Evolutionary conservation across 1,140 invertebrate genomes (phyloP), one percentile per base, ranked within the genome.

Genomic region (Bombus waltoni): DNA sequence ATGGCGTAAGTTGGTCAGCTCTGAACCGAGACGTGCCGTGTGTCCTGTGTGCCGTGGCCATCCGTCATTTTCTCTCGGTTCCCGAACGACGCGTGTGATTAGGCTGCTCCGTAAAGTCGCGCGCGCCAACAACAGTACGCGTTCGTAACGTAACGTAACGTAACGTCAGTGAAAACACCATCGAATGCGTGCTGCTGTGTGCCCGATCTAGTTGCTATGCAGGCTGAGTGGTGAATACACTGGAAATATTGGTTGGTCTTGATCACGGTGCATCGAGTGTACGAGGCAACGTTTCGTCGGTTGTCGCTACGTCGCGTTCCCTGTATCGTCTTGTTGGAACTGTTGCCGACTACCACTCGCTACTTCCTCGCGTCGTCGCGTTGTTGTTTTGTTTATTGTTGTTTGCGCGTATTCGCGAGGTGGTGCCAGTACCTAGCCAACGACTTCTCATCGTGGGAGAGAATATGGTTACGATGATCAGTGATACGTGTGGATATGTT

Each of bases 401-500:
- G 76, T 66, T 73, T 81, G 85, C 87, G 80, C 70, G 57, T 88
- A 87, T 32, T 74, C 80, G 87, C 80, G 87, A 79, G 62, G 87
- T 86, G 87, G 79, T 89, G 87, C 84, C 83, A 68, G 88, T 79
- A 88, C 57, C 65, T 62, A 77, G 77, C 66, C 73, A 86, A 80
- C 76, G 81, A 81, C 77, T 72, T 82, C 70, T 77, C 71, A 88
- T 81, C 65, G 79, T 72, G 66, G 40, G 59, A 86, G 79, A 88
- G 92, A 92, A 94, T 94, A 94, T 93, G 91, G 91, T 94, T 92
- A 95, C 92, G 91, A 95, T 95, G 94, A 90, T 93, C 92, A 94
- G 93, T 93, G 94, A 94, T 93, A 94, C 92, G 92, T 94, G 91
- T 89, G 93, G 94, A 94, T 94, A 94, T 89, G 92, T 94, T 89